Base-by-base conservation (phyloP, 2,113 vertebrate genomes). In the Gobius niger region DNA sequence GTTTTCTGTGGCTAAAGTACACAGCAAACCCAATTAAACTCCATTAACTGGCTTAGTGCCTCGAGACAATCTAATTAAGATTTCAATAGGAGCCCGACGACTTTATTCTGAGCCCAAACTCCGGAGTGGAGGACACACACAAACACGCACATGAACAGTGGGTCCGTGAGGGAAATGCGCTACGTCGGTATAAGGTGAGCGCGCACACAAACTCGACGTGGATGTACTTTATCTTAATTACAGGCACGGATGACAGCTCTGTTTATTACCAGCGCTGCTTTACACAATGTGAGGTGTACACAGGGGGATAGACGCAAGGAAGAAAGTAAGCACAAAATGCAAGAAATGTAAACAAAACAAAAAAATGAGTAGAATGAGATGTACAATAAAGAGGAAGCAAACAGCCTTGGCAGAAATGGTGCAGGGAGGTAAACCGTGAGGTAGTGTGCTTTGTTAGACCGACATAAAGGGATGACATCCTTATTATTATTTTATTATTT, bases 31-130 rank as follows among this genome's bases (percentile, higher is more conserved):
- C 69, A 77, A 80, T 77, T 75, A 72, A 68, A 72, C 57, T 80
- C 47, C 61, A 74, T 83, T 83, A 68, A 74, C 49, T 68, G 67
- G 53, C 68, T 73, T 70, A 68, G 68, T 77, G 53, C 70, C 74
- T 77, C 47, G 65, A 77, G 60, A 74, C 72, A 68, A 72, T 78
- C 65, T 74, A 71, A 83, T 83, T 83, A 80, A 71, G 59, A 59
- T 73, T 80, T 57, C 63, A 83, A 68, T 61, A 68, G 65, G 16
- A 70, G 63, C 59, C 47, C 63, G 67, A 65, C 50, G 11, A 73
- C 63, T 79, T 79, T 24, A 76, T 76, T 72, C 70, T 18, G 41
- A 53, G 57, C 62, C 73, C 44, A 78, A 68, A 72, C 50, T 67
- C 44, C n/a, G 12, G 50, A 42, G 64, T 14, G 51, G 47, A 62